Evolutionary conservation across 2,888 invertebrate genomes (phyloP), one percentile per base, ranked within the genome.

Genomic region (Gastrophysa polygoni): DNA sequence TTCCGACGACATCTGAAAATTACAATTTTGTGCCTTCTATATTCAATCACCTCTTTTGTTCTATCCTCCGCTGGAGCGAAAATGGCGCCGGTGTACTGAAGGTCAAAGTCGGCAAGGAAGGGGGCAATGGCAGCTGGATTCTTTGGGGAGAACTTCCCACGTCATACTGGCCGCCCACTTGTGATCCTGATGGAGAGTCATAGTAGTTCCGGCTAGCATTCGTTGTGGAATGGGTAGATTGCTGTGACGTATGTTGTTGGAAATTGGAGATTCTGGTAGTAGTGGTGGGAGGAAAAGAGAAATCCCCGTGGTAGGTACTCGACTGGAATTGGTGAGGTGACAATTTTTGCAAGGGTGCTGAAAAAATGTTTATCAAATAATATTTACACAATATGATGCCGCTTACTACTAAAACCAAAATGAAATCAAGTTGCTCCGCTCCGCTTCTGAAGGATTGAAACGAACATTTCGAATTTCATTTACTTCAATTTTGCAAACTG

Each of bases 21-120:
- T n/a, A n/a, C n/a, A n/a, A n/a, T n/a, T n/a, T n/a, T n/a, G n/a
- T n/a, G n/a, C n/a, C n/a, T n/a, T n/a, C n/a, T n/a, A n/a, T n/a
- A n/a, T n/a, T n/a, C n/a, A n/a, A n/a, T 17, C 46, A 63, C 55
- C 81, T 68, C 71, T 82, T 82, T 16, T 76, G 73, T 66, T 81
- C 81, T 16, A 77, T 72, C 67, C 78, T 79, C 57, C 73, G 73
- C 47, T 71, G 72, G 8, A 79, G 70, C 38, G 76, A 73, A 62
- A 82, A 82, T 0, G 82, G 82, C 4, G 82, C 79, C 7, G 82
- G 82, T 0, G 81, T 78, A 66, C 81, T 82, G 61, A 82, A 81
- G 0, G 77, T 77, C 43, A 82, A 68, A 7, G 81, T 77, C 3
- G 80, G 76, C 43, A 81, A 59, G 2, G 79, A 62, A 32, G 77